These are phyloP conservation scores for Euzophera pinguis DNA, from an alignment of 2,888 invertebrate species.

Conservation along the genomic window DNA sequence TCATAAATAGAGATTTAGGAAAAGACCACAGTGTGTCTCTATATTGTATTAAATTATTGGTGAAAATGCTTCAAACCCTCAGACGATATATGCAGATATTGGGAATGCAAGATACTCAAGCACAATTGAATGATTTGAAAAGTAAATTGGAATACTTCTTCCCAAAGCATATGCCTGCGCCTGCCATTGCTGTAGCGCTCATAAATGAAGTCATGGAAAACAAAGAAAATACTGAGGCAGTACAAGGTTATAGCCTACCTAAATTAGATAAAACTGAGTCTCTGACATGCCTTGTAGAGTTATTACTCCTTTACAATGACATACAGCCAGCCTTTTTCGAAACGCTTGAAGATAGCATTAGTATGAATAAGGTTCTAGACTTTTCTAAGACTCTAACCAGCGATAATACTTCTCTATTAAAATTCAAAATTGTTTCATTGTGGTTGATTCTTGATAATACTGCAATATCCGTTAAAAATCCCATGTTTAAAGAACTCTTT, in stretches of 20 bases:
- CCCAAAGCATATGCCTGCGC: constrained; percentile 66
- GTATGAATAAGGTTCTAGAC: constrained; percentile 64
- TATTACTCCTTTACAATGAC: constrained; percentile 63
- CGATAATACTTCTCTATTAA: constrained; percentile 50
- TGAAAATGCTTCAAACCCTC: constrained; percentile 77
- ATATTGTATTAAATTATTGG: constrained; percentile 71
- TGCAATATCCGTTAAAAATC: constrained; percentile 70
- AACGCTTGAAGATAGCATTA: constrained; percentile 62
- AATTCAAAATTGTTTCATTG: constrained; percentile 68
- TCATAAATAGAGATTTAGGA: constrained; percentile 50
- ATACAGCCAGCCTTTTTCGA: constrained; percentile 67
- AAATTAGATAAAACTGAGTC: constrained; percentile 49
- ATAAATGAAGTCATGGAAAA: constrained; percentile 48
- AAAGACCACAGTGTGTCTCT: constrained; percentile 62
- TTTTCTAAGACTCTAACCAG: constrained; percentile 46
- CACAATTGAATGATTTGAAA: constrained; percentile 48
- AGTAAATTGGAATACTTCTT: constrained; percentile 65
- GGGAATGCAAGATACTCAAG: constrained; percentile 46
- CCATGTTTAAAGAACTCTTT: constrained; percentile 77
- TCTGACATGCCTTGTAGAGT: constrained; percentile 54
- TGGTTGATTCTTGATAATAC: constrained; percentile 70
- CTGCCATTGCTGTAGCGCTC: constrained; percentile 48
- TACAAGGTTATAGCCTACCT: constrained; percentile 53
- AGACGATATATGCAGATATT: constrained; percentile 75
- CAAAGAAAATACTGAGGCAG: constrained; percentile 31